Evolutionary conservation across 2,888 invertebrate genomes (phyloP), one percentile per base, ranked within the genome.

Genomic region (Chymomyza fuscimana): DNA sequence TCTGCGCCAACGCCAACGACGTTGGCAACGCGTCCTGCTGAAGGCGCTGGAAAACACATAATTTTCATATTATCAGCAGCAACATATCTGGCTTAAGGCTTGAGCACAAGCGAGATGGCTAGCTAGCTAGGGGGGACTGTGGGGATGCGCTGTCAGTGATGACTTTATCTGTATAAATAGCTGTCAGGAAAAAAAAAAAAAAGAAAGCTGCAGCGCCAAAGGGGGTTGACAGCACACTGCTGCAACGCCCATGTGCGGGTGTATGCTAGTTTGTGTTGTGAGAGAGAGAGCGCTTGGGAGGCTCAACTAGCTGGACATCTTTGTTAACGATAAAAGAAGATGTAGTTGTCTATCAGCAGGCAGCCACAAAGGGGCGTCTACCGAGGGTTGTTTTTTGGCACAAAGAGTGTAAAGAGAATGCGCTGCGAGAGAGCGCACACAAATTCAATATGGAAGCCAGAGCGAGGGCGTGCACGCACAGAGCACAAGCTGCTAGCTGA

Each of bases 111-210:
- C 54, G 67, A 64, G 63, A 76, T 65, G 63, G 69, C 69, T 75
- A 32, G 32, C 32, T 32, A 7, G 32, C 9, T 32, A 9, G 7
- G 46, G 16, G 19, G 40, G 25, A 25, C 25, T 19, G 46, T 16
- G 16, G 25, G 15, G 73, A 74, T 81, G 79, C 81, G 79, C 85
- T 79, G 86, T 81, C 86, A 80, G 79, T 86, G 83, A 89, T 89
- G 88, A 89, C 89, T 89, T 89, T 89, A 88, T 87, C 88, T 86
- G 86, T 87, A 89, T 86, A 89, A 89, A 89, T 89, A 89, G 87
- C 87, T 89, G 87, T 80, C 88, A 83, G 80, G 52, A 69, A 62
- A 67, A 50, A 36, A 59, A 65, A 63, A 65, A 19, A 70, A 62
- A 22, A n/a, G 58, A 62, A 25, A 65, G 70, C 63, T 29, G 40